phyloP scores from a whole-genome alignment of 2,113 vertebrate species.

The Pteropus alecto region DNA sequence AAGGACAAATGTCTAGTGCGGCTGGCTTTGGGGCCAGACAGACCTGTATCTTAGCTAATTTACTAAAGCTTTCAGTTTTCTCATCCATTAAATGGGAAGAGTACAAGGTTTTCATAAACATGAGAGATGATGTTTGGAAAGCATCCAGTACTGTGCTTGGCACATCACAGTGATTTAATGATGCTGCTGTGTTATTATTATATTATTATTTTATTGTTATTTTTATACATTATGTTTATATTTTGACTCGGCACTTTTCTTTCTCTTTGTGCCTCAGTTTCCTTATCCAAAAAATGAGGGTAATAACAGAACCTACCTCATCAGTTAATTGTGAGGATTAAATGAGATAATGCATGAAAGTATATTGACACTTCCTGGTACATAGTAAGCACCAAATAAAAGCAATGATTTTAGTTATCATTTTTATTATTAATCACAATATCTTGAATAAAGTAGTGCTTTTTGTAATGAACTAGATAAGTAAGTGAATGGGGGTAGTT shows the following conservation, averaged over 20 bases:
- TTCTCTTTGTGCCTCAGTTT: background rate
- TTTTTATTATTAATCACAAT: constrained; percentile 12
- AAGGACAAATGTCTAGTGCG: background rate
- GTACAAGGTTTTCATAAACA: background rate
- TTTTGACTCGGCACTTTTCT: background rate
- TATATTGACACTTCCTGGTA: background rate
- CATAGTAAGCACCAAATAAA: background rate
- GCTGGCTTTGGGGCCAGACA: background rate
- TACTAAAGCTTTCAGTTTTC: background rate
- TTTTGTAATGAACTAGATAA: constrained; percentile 19
- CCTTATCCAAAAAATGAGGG: background rate
- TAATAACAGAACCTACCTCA: background rate
- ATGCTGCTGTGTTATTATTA: background rate
- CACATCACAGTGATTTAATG: background rate
- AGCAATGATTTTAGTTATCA: background rate
- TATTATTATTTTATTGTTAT: background rate
- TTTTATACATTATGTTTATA: background rate
- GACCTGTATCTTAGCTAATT: background rate
- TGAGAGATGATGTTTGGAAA: background rate
- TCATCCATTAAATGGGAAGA: background rate
- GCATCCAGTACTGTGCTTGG: background rate
- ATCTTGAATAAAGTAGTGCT: background rate
- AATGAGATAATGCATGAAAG: background rate
- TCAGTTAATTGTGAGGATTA: background rate
- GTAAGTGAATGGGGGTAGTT: background rate